Conservation (phyloP, 2,888 invertebrate species). For the Oscheius myriophilus region DNA sequence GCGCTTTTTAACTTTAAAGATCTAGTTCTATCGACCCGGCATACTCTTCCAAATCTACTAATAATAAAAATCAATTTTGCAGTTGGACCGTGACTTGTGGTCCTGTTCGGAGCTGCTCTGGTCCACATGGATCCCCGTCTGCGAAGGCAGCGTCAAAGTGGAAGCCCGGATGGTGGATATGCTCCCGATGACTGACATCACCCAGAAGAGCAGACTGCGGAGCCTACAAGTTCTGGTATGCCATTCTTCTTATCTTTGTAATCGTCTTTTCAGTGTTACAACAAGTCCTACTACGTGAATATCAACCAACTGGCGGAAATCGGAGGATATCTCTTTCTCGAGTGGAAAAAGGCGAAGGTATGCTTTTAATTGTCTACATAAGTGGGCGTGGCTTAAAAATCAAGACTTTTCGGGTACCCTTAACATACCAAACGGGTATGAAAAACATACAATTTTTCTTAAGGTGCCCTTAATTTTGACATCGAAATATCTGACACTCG, state of each 20-base stretch:
- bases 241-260: neutral
- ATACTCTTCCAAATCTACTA: too few relatives aligned
- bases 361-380: neutral
- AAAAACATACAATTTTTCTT: too few relatives aligned
- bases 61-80: neutral
- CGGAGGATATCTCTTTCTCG: constrained; percentile 53
- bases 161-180: constrained; percentile 33
- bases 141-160: constrained; percentile 5
- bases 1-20: too few relatives aligned
- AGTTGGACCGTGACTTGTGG: constrained; percentile 26
- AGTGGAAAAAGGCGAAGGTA: constrained; percentile 51
- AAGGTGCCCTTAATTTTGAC: too few relatives aligned
- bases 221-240: constrained; percentile 51
- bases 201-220: constrained; percentile 31
- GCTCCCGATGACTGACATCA: constrained; percentile 38
- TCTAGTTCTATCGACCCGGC: too few relatives aligned
- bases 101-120: constrained; percentile 17
- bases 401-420: too few relatives aligned
- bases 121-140: constrained; percentile 8
- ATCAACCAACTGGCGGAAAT: constrained; percentile 44
- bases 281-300: constrained; percentile 52
- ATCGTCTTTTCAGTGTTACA: constrained; percentile 47
- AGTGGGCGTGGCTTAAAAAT: too few relatives aligned
- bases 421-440: too few relatives aligned
- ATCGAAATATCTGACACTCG: too few relatives aligned